Percentiles rank a stretch among this genome's conserved stretches.
phyloP scores from a whole-genome alignment of 2,888 invertebrate species.

The Noctuana brunneofusca region DNA sequence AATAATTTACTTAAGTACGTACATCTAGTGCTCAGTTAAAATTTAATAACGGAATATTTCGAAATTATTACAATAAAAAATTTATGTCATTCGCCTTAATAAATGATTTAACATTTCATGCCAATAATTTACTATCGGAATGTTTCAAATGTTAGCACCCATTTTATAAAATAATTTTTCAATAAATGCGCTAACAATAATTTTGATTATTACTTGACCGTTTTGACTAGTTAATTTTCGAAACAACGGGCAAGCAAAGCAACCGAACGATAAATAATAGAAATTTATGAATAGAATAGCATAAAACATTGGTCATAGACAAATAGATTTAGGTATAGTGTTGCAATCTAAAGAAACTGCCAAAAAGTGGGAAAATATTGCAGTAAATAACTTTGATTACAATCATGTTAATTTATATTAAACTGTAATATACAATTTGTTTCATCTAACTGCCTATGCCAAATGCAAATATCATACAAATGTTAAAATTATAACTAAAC shows the following conservation, averaged over 20 bases:
- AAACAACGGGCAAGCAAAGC: slow-evolving; percentile 59
- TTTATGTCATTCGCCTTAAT: not conserved
- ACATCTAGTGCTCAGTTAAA: slow-evolving; percentile 47
- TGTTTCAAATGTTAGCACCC: not conserved
- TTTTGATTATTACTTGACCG: slow-evolving; percentile 49
- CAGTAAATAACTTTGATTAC: too few relatives aligned
- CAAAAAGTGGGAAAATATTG: not conserved
- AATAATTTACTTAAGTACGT: slow-evolving; percentile 71
- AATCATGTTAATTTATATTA: not conserved
- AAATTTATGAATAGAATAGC: too few relatives aligned
- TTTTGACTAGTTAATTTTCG: slow-evolving; percentile 74
- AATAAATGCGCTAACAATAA: not conserved
- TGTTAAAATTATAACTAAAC: slow-evolving; percentile 26
- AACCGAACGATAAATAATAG: not conserved
- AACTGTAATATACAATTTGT: not conserved
- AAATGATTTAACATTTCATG: not conserved
- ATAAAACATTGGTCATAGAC: slow-evolving; percentile 34
- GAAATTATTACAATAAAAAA: not conserved
- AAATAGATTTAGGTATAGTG: slow-evolving; percentile 27
- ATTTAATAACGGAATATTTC: slow-evolving; percentile 40
- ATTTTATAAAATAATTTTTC: not conserved
- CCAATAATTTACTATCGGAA: slow-evolving; percentile 1
- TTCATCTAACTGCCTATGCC: slow-evolving; percentile 15
- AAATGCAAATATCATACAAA: slow-evolving; percentile 15
- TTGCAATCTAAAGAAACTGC: not conserved